These are phyloP conservation scores for Phrynocephalus vlangalii DNA, from an alignment of 2,797 vertebrate species.

Conservation along the genomic window DNA sequence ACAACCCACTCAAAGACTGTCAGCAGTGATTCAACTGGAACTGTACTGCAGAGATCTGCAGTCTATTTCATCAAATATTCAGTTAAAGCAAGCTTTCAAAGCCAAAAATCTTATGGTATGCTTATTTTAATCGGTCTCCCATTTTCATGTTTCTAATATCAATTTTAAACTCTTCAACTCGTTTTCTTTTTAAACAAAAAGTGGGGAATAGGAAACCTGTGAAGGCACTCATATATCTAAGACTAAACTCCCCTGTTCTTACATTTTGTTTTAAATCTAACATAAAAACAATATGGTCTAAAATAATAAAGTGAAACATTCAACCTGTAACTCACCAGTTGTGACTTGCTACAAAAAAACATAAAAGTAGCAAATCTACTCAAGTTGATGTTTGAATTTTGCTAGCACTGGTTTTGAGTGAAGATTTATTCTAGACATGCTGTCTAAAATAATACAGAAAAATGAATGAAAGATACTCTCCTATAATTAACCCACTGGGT, in stretches of 20 bases:
- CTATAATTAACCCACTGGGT: not conserved
- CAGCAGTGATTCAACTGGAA: slow-evolving; percentile 58
- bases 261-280: slow-evolving; percentile 27
- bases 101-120: slow-evolving; percentile 39
- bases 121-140: not conserved
- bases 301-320: slow-evolving; percentile 14
- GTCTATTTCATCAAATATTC: slow-evolving; percentile 71
- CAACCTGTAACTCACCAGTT: slow-evolving; percentile 2
- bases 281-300: not conserved
- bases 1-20: slow-evolving; percentile 43
- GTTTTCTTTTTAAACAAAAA: slow-evolving; percentile 25
- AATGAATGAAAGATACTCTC: not conserved
- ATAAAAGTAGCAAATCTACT: slow-evolving; percentile 14
- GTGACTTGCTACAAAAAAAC: not conserved
- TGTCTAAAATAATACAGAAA: slow-evolving; percentile 20
- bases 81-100: slow-evolving; percentile 64
- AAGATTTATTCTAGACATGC: slow-evolving; percentile 22
- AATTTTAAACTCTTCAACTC: slow-evolving; percentile 29
- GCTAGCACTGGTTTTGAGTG: slow-evolving; percentile 9
- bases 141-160: not conserved
- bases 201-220: not conserved
- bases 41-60: slow-evolving; percentile 61
- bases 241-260: not conserved
- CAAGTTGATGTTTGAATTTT: not conserved
- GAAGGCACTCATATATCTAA: not conserved